Conservation (phyloP, 2,797 vertebrate genomes). For the Odontamblyopus rebecca region DNA sequence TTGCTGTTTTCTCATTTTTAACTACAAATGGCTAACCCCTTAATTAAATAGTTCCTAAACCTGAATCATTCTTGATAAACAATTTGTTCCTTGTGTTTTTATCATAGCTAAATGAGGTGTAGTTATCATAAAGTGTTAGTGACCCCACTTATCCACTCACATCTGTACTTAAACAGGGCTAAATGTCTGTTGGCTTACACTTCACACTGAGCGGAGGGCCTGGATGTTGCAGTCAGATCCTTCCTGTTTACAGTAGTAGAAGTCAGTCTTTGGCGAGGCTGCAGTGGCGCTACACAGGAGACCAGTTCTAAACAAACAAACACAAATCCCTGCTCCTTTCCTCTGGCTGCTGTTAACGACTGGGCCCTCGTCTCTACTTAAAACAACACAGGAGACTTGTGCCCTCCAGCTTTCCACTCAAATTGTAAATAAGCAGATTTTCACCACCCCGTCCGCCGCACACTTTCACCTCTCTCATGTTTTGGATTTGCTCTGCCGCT, state of each 20-base stretch:
- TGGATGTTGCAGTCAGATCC: conserved; percentile 39
- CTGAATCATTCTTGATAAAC: too few species aligned
- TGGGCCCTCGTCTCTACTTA: conserved; percentile 50
- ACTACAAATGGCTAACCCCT: too few species aligned
- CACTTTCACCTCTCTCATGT: conserved; percentile 38
- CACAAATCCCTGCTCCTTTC: conserved; percentile 56
- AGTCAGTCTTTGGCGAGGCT: conserved; percentile 51
- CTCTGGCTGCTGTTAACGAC: conserved; percentile 52
- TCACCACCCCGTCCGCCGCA: conserved; percentile 33
- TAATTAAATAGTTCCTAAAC: too few species aligned
- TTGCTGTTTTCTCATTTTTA: too few species aligned
- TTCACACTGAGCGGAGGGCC: conserved; percentile 35
- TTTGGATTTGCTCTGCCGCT: conserved; percentile 16
- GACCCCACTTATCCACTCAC: conserved; percentile 1
- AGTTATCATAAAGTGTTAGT: neutral
- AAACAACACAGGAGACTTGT: conserved; percentile 60
- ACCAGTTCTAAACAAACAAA: conserved; percentile 65
- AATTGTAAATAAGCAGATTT: conserved; percentile 63
- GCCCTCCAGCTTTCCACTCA: conserved; percentile 52
- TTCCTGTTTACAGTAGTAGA: conserved; percentile 64
- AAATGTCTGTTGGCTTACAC: conserved; percentile 24
- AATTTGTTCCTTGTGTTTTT: too few species aligned
- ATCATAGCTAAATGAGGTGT: too few species aligned
- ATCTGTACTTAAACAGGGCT: conserved; percentile 14
- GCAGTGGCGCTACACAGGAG: conserved; percentile 49